Evolutionary conservation across 35 echinoderm and acorn worm genomes (phyloP), one percentile per base, ranked within the genome.

Genomic region (Nesometra sesokonis): DNA sequence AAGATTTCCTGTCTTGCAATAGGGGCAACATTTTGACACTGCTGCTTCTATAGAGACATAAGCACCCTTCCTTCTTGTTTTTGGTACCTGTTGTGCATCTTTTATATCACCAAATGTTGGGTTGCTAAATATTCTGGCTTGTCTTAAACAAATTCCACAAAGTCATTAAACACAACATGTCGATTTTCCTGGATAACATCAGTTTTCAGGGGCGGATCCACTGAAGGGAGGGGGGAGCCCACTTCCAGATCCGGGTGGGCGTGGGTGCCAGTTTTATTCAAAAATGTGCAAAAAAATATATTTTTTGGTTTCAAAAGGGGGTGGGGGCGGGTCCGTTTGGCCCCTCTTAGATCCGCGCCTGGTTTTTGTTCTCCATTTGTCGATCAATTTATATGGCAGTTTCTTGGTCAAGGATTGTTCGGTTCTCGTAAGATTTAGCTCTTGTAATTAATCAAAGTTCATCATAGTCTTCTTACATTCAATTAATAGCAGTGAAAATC

Each of bases 341-440:
- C n/a, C n/a, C n/a, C n/a, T n/a, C n/a, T n/a, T n/a, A n/a, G n/a
- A n/a, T n/a, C n/a, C n/a, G n/a, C n/a, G n/a, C n/a, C n/a, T n/a
- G 29, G 77, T 76, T 35, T 77, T 78, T 17, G 30, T 30, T 0
- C 85, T 67, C 85, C 85, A 87, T 78, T 37, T 87, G 32, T 87
- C 85, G 9, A 9, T 37, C 32, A 87, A 31, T 7, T 19, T 5
- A 29, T 87, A 87, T 35, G 85, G 85, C 52, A 87, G 57, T 32
- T 87, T 87, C 35, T 19, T 35, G 0, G 78, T 46, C 8, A 86
- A 32, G 32, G 36, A 35, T 15, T 31, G 76, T 33, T 35, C 33
- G 23, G 17, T 78, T 35, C 38, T 32, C 7, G 76, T 78, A 34
- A 36, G 23, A 78, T 87, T 27, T 21, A 77, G 29, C 27, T 87